phyloP scores from a whole-genome alignment of 2,888 invertebrate genomes.

The Omphaloscelis lunosa region DNA sequence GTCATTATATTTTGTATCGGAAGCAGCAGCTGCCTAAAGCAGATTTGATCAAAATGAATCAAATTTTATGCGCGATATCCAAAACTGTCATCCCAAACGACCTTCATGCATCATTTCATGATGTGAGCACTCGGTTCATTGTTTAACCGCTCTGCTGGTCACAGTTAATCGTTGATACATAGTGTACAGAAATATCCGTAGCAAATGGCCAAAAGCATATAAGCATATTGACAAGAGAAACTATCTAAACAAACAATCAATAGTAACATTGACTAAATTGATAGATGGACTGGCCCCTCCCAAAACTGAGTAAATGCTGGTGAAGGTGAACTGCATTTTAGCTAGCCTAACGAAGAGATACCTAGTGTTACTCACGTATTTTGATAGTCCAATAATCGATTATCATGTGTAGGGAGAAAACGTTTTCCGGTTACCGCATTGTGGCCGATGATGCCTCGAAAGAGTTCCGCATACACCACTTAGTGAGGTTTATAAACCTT shows the following conservation, averaged over 20 bases:
- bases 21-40: too few relatives aligned
- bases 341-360: neutral
- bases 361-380: neutral
- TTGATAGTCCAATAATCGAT: neutral
- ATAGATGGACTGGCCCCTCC: neutral
- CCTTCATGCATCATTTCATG: constrained; percentile 54
- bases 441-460: neutral
- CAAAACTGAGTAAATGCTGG: neutral
- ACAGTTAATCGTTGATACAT: constrained; percentile 27
- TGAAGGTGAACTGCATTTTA: neutral
- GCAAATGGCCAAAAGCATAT: constrained; percentile 3
- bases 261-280: constrained; percentile 8
- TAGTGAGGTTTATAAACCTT: neutral
- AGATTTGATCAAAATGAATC: constrained; percentile 23
- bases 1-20: too few relatives aligned
- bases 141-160: constrained; percentile 43
- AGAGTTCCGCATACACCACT: neutral
- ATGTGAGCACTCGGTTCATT: constrained; percentile 36
- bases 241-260: constrained; percentile 9
- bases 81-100: constrained; percentile 11
- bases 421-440: neutral
- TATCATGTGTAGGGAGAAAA: neutral
- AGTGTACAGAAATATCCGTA: constrained; percentile 3
- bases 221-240: neutral
- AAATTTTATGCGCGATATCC: constrained; percentile 4